Base-by-base conservation (phyloP, 1,140 invertebrate genomes). In the Lepeophtheirus salmonis region DNA sequence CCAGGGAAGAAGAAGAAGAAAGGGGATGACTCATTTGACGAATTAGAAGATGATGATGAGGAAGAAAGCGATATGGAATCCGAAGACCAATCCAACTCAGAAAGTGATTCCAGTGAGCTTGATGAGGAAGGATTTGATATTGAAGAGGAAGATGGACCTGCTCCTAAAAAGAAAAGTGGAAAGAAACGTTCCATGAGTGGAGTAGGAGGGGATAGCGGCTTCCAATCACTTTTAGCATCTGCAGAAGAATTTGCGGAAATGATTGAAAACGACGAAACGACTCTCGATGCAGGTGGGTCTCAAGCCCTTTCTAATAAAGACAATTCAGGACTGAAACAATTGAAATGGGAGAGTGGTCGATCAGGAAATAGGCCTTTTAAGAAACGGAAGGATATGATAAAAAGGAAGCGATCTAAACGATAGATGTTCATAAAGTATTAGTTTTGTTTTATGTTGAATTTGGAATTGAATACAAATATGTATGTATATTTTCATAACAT, bases 1-100 rank as follows among this genome's bases (percentile, higher is more conserved):
- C 63, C 41, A 60, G 56, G 23, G 61, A 63, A 17, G 56, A 22
- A 55, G 56, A 63, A 41, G 54, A 56, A 23, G 26, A 17, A 3
- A n/a, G 62, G 65, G 50, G 21, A 10, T 51, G 66, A 67, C 23
- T 41, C 50, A 13, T 62, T 62, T 22, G 62, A 63, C 12, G 62
- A 23, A 30, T 48, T 26, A 2, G 56, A 53, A 23, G 48, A 24
- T 21, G 57, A 60, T 60, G 57, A 51, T 52, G 57, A 60, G n/a
- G 57, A 54, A 1, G 57, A 24, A 2, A 16, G 23, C 4, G 22
- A 56, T 4, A 21, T 16, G 14, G 55, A 57, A 4, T 25, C 6
- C 12, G 55, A 57, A 16, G 55, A 41, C n/a, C n/a, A n/a, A n/a
- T n/a, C n/a, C n/a, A n/a, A n/a, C 14, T 18, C 16, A 6, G 12